Conservation (phyloP, 2,888 invertebrate genomes). For the Phyto melanocephala region DNA sequence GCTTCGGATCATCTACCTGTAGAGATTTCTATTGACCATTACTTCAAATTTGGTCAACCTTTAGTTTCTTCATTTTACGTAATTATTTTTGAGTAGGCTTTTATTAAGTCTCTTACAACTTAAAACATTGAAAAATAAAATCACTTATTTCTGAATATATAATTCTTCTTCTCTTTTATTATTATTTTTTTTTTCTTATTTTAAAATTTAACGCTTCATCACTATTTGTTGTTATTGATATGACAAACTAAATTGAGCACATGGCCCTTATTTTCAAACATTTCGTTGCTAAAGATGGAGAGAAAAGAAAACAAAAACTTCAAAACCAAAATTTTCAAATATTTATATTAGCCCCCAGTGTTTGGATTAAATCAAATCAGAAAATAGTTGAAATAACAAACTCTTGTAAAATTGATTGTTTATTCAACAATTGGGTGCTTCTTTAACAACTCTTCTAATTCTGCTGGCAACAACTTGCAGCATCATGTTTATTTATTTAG, state of each 20-base stretch:
- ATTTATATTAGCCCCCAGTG: conserved; percentile 27
- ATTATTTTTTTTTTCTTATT: background rate
- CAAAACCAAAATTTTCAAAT: conserved; percentile 17
- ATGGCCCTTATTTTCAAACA: conserved; percentile 15
- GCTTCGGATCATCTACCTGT: too few species aligned
- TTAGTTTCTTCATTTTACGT: too few species aligned
- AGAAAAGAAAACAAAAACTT: background rate
- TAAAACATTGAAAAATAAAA: too few species aligned
- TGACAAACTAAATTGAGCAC: conserved; percentile 39
- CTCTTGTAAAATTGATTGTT: background rate
- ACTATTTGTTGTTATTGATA: conserved; percentile 25
- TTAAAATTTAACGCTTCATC: conserved; percentile 13
- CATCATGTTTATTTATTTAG: conserved; percentile 31
- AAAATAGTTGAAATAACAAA: background rate
- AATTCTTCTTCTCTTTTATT: too few species aligned
- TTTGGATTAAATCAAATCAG: conserved; percentile 10
- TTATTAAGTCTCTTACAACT: too few species aligned
- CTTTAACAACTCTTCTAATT: background rate
- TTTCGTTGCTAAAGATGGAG: background rate
- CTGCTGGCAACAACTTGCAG: background rate
- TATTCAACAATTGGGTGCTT: background rate
- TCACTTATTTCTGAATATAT: background rate
- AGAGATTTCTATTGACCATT: too few species aligned
- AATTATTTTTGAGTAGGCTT: too few species aligned
- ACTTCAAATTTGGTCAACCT: too few species aligned